Evolutionary conservation across 2,113 vertebrate genomes (phyloP).

Genomic region (Phrynosoma blainvillii): DNA sequence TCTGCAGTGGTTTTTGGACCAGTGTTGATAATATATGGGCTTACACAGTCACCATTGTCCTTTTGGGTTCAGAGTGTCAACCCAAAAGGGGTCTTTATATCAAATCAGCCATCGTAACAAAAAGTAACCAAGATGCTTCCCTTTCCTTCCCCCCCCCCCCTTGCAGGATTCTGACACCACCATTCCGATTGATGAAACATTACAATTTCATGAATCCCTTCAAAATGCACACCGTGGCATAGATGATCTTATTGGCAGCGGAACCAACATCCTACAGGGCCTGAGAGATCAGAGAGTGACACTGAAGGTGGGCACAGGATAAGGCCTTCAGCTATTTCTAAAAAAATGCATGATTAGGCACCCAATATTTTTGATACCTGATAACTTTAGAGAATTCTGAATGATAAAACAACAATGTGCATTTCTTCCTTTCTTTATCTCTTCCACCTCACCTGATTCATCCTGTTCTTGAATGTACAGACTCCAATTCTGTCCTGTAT

Average conservation of each 20-base stretch:
- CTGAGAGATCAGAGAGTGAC: constrained; percentile 93
- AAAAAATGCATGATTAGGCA: not conserved
- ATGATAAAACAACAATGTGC: no score
- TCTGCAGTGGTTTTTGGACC: no score
- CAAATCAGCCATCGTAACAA: not conserved
- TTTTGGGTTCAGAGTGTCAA: constrained; percentile 15
- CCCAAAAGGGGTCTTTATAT: no score
- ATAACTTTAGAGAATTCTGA: not conserved
- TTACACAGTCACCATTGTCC: constrained; percentile 33
- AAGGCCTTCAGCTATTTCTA: not conserved
- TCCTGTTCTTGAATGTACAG: not conserved
- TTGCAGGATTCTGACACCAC: constrained; percentile 93
- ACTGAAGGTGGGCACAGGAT: constrained; percentile 86
- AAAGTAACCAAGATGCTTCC: constrained; percentile 68
- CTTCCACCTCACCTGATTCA: not conserved
- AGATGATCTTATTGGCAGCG: constrained; percentile 95
- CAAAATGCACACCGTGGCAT: constrained; percentile 92
- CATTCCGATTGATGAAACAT: constrained; percentile 95
- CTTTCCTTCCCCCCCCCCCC: constrained; percentile 74
- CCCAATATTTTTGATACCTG: not conserved
- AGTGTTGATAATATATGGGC: not conserved
- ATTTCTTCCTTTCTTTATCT: not conserved
- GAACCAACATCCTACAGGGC: constrained; percentile 89
- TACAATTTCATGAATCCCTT: constrained; percentile 91
- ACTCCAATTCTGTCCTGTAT: not conserved